Conservation (phyloP, 2,797 vertebrate genomes). For the Bovichtus diacanthus region DNA sequence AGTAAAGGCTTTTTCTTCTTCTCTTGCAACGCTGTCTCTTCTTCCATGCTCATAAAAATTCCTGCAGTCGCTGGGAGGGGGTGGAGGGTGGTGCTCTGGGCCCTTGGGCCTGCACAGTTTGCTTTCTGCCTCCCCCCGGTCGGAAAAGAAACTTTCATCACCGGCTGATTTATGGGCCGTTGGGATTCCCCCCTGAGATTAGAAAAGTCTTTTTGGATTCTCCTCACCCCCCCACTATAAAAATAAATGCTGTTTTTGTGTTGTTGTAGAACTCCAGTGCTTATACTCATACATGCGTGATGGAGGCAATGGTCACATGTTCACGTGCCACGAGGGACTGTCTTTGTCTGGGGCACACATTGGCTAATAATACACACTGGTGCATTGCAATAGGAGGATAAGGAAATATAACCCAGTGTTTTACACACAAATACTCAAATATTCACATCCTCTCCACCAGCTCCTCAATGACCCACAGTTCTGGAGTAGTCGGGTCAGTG, state of each 20-base stretch:
- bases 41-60: conserved; percentile 84
- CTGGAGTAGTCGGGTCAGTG: conserved; percentile 51
- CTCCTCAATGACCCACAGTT: too few relatives aligned
- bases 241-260: conserved; percentile 77
- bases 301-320: conserved; percentile 30
- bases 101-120: conserved; percentile 76
- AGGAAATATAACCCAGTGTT: neutral
- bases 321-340: conserved; percentile 19
- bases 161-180: conserved; percentile 84
- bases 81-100: conserved; percentile 55
- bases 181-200: conserved; percentile 79
- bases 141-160: conserved; percentile 88
- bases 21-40: conserved; percentile 63
- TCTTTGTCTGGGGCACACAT: conserved; percentile 49
- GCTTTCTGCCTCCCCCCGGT: conserved; percentile 79
- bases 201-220: conserved; percentile 81
- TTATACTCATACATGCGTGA: conserved; percentile 28
- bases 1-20: conserved; percentile 47
- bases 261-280: conserved; percentile 75
- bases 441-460: conserved; percentile 1
- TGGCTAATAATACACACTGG: conserved; percentile 33
- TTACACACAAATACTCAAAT: conserved; percentile 4
- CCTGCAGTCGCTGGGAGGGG: conserved; percentile 73
- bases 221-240: conserved; percentile 70
- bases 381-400: neutral